phyloP scores from a whole-genome alignment of 2,113 vertebrate species.

The Menidia beryllina region DNA sequence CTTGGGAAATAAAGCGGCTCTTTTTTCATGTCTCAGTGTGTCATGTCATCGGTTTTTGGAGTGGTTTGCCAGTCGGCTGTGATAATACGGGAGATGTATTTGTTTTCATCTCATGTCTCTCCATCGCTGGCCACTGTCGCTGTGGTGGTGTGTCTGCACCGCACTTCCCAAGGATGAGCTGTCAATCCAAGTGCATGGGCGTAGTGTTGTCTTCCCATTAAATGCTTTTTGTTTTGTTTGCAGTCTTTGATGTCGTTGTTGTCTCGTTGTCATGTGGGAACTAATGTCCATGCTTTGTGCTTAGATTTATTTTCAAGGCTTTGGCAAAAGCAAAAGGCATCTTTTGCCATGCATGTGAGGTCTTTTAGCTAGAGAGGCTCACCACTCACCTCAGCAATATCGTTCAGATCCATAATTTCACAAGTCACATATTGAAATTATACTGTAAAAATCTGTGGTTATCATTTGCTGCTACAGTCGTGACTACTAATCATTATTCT shows the following conservation, averaged over 20 bases:
- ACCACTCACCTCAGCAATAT: background rate
- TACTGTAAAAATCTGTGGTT: too few species aligned
- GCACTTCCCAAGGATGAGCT: conserved; percentile 50
- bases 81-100: conserved; percentile 23
- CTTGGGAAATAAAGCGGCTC: conserved; percentile 11
- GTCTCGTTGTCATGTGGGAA: conserved; percentile 23
- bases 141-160: conserved; percentile 27
- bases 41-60: conserved; percentile 17
- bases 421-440: background rate
- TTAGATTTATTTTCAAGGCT: conserved; percentile 45
- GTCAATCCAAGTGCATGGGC: conserved; percentile 56
- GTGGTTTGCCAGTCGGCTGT: background rate
- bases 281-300: conserved; percentile 24
- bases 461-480: too few species aligned
- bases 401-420: background rate
- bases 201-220: conserved; percentile 34
- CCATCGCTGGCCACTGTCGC: conserved; percentile 8
- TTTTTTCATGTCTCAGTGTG: conserved; percentile 20
- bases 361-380: background rate
- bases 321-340: conserved; percentile 24
- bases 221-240: conserved; percentile 12
- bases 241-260: conserved; percentile 42
- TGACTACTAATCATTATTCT: too few species aligned
- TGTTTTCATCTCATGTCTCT: conserved; percentile 35
- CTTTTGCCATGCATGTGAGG: conserved; percentile 19